Conservation (phyloP, 2,797 vertebrate genomes). For the Centropyge bicolor region DNA sequence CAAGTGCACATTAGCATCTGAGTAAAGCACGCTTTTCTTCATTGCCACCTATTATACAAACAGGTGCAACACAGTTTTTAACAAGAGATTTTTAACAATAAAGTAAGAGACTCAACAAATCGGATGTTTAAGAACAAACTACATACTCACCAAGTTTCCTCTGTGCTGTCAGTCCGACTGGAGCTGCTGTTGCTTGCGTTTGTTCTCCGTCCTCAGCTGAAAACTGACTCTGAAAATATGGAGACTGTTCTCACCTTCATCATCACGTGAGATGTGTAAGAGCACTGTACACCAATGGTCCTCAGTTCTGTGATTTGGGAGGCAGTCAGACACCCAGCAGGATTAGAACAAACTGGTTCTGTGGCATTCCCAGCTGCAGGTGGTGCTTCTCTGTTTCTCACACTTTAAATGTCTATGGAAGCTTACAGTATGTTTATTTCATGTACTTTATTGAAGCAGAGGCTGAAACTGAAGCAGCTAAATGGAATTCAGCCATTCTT, state of each 20-base stretch:
- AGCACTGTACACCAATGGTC: no score
- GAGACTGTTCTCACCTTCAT: background rate
- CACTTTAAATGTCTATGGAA: background rate
- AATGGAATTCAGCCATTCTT: background rate
- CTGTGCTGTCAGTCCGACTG: background rate
- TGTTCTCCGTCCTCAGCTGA: background rate
- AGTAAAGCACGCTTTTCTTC: background rate
- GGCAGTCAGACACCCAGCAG: background rate
- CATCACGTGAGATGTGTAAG: background rate
- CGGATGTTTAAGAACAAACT: background rate
- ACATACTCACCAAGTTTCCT: conserved; percentile 25
- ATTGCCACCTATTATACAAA: background rate
- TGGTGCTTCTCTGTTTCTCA: background rate
- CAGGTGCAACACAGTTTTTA: background rate
- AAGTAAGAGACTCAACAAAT: background rate
- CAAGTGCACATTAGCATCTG: no score
- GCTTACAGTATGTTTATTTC: no score
- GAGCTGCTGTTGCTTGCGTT: rapidly evolving
- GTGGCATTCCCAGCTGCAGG: conserved; percentile 42
- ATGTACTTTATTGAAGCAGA: no score
- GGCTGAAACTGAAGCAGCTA: background rate
- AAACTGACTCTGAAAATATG: background rate
- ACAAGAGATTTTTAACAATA: background rate
- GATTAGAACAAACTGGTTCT: conserved; percentile 42
- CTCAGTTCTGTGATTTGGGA: background rate